Evolutionary conservation across 2,797 vertebrate genomes (phyloP).

Genomic region (Emys orbicularis): DNA sequence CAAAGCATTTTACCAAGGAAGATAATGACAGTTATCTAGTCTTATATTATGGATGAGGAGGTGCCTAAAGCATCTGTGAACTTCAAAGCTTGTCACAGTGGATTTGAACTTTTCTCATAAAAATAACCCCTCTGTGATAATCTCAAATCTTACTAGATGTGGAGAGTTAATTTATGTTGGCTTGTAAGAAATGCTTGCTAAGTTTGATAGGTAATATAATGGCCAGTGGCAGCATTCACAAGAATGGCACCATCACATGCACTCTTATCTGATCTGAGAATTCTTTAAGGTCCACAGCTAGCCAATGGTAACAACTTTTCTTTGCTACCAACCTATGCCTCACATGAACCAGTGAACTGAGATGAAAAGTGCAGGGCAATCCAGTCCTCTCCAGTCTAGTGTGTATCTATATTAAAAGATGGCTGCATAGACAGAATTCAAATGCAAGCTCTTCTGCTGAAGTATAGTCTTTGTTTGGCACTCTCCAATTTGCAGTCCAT

Average conservation of each 20-base stretch:
- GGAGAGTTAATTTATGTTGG: neutral
- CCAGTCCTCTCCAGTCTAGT: no score
- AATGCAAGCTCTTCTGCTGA: no score
- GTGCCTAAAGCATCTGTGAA: neutral
- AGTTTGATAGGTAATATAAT: neutral
- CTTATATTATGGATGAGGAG: no score
- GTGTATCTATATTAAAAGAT: no score
- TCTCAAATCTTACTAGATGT: neutral
- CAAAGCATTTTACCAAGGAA: neutral
- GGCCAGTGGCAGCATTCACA: neutral
- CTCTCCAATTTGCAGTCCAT: no score
- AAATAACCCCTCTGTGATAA: neutral
- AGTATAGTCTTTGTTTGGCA: no score
- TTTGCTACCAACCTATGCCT: neutral
- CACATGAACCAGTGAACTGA: fast-evolving
- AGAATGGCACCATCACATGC: neutral
- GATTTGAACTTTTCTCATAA: neutral
- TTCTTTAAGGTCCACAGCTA: neutral
- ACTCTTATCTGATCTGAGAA: neutral
- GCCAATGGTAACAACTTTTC: neutral
- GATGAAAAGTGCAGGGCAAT: neutral
- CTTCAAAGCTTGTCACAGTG: neutral
- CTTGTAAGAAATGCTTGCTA: neutral
- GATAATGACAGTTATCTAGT: neutral
- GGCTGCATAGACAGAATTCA: no score